Conservation (phyloP, 2,888 invertebrate genomes). For the Sesamia inferens region DNA sequence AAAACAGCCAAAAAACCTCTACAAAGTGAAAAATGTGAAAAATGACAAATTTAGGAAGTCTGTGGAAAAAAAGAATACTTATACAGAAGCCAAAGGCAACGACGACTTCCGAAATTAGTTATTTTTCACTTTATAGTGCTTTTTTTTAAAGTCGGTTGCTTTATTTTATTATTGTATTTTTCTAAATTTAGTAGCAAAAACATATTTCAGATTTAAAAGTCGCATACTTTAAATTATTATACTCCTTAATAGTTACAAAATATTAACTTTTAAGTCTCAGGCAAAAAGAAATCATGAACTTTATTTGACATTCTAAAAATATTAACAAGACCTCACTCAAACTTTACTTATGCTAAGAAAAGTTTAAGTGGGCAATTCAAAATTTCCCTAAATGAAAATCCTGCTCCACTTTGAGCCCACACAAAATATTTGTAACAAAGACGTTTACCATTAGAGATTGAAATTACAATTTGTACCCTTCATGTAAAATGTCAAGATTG, state of each 20-base stretch:
- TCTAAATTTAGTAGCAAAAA: background rate
- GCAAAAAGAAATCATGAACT: background rate
- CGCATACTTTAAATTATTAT: background rate
- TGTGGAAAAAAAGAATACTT: too few relatives aligned
- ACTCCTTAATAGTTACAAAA: background rate
- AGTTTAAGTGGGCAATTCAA: background rate
- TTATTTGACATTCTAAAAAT: background rate
- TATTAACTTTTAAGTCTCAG: background rate
- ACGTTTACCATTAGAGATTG: conserved; percentile 20
- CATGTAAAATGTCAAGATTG: conserved; percentile 57
- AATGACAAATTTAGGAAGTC: too few relatives aligned
- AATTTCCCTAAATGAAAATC: background rate
- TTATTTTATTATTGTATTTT: too few relatives aligned
- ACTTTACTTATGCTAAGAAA: background rate
- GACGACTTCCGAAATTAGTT: too few relatives aligned
- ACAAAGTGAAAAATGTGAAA: too few relatives aligned
- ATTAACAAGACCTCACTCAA: background rate
- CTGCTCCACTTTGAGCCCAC: background rate
- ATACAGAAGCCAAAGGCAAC: too few relatives aligned
- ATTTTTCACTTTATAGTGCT: too few relatives aligned
- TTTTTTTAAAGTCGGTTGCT: too few relatives aligned
- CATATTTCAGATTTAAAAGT: background rate
- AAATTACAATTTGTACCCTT: conserved; percentile 48
- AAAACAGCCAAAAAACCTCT: too few relatives aligned
- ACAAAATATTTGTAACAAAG: conserved; percentile 31